Evolutionary conservation across 2,797 vertebrate species (phyloP), one percentile per base, ranked within the genome.

Genomic region (Hydrophis major): DNA sequence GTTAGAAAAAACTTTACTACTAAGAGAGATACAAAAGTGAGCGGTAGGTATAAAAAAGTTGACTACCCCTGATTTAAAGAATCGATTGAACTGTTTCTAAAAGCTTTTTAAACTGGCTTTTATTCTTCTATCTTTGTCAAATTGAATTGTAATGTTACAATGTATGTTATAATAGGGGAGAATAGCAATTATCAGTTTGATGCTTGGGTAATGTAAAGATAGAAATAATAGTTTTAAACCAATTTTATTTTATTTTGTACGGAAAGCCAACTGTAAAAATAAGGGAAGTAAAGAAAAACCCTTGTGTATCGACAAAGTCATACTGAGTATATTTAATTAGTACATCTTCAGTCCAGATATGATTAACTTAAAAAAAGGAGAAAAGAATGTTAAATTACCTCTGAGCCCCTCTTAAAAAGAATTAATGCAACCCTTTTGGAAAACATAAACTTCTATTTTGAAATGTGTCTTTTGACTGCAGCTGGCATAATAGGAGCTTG

Each of bases 401-500:
- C 27, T 57, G 27, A 6, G 11, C 60, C 20, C 27, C 4, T 37
- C 56, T 92, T 59, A 25, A 57, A 87, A 90, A 50, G 25, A 20
- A 92, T 87, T 6, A 56, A 13, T 66, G 74, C 57, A 83, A 47
- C 10, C 20, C 6, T 47, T 59, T 47, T 74, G 61, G 56, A n/a
- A 56, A 28, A 57, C 4, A 42, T 66, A 69, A 87, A 90, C n/a
- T 27, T n/a, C 25, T 8, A n/a, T 86, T 18, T 56, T 86, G 50
- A 87, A 90, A 42, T 57, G 3, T 87, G 61, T 86, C 92, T 74
- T 0, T 92, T 55, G 92, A 91, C 91, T 96, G 1, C 96, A 99
- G 99, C 97, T 93, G 98, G 97, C n/a, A 97, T 97, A 4, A 94
- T 99, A 94, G 99, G 99, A 50, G 98, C 99, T 0, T 99, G 99